Evolutionary conservation across 2,888 invertebrate genomes (phyloP).

Genomic region (Temnothorax ravouxi): DNA sequence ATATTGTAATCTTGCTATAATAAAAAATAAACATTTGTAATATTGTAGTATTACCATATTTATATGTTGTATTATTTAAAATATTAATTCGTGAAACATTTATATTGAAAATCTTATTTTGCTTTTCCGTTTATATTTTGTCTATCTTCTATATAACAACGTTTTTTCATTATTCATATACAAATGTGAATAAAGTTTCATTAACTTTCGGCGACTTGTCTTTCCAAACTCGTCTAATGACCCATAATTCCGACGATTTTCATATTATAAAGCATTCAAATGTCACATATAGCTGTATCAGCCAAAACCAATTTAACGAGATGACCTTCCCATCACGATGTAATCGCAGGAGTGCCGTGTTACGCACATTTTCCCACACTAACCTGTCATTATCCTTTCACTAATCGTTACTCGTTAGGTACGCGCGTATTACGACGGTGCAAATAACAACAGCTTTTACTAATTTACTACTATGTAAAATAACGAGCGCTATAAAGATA

Average conservation of each 20-base stretch:
- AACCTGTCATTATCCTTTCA: constrained; percentile 19
- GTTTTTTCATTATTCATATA: neutral
- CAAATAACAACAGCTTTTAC: constrained; percentile 45
- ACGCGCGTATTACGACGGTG: neutral
- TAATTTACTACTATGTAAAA: constrained; percentile 15
- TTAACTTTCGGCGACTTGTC: neutral
- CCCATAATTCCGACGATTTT: neutral
- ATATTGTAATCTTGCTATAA: neutral
- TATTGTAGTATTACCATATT: neutral
- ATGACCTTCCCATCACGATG: neutral
- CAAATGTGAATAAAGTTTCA: neutral
- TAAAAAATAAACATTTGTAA: neutral
- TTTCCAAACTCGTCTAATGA: neutral
- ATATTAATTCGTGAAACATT: neutral
- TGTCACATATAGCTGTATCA: constrained; percentile 14
- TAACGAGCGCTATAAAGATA: constrained; percentile 9
- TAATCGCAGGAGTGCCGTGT: neutral
- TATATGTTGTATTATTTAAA: neutral
- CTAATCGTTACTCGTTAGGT: constrained; percentile 23
- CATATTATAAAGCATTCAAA: neutral
- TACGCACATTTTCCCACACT: constrained; percentile 18
- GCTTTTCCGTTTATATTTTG: neutral
- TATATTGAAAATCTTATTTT: neutral
- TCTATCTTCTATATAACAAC: neutral
- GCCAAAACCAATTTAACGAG: constrained; percentile 15